Conservation (phyloP, 2,888 invertebrate genomes). For the Pristionchus entomophagus region DNA sequence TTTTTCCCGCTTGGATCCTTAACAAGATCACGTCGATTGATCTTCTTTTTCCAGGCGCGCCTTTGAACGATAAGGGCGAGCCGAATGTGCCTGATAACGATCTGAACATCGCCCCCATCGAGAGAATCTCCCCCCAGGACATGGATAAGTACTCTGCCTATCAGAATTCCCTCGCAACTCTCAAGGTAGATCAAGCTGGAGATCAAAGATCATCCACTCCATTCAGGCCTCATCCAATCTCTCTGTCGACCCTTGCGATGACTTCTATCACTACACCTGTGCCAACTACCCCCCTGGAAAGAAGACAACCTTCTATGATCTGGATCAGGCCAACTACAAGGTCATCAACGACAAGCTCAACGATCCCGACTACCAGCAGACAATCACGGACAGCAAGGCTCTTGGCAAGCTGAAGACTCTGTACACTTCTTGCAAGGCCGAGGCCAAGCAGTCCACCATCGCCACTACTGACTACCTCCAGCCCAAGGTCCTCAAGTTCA, state of each 20-base stretch:
- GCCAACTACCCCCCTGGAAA: slow-evolving; percentile 55
- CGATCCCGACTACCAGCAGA: slow-evolving; percentile 55
- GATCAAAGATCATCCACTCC: neutral
- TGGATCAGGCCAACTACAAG: neutral
- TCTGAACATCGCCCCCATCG: slow-evolving; percentile 54
- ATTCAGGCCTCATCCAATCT: slow-evolving; percentile 59
- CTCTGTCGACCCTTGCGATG: slow-evolving; percentile 67
- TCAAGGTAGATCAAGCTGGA: neutral
- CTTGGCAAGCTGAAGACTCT: slow-evolving; percentile 29
- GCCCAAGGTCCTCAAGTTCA: slow-evolving; percentile 17
- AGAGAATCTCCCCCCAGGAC: slow-evolving; percentile 54
- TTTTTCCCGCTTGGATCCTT: neutral
- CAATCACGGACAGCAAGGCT: slow-evolving; percentile 49
- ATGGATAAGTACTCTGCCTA: slow-evolving; percentile 57
- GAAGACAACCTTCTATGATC: slow-evolving; percentile 49
- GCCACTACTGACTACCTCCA: neutral
- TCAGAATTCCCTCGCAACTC: slow-evolving; percentile 50
- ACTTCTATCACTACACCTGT: slow-evolving; percentile 72
- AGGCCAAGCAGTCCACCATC: slow-evolving; percentile 23
- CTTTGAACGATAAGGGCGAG: slow-evolving; percentile 48
- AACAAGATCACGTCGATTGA: neutral
- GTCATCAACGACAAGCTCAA: slow-evolving; percentile 52
- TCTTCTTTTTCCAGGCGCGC: neutral
- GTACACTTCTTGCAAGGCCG: slow-evolving; percentile 21
- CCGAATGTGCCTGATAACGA: slow-evolving; percentile 54